Conservation (phyloP, 2,797 vertebrate species). For the Sebastes steindachneri region DNA sequence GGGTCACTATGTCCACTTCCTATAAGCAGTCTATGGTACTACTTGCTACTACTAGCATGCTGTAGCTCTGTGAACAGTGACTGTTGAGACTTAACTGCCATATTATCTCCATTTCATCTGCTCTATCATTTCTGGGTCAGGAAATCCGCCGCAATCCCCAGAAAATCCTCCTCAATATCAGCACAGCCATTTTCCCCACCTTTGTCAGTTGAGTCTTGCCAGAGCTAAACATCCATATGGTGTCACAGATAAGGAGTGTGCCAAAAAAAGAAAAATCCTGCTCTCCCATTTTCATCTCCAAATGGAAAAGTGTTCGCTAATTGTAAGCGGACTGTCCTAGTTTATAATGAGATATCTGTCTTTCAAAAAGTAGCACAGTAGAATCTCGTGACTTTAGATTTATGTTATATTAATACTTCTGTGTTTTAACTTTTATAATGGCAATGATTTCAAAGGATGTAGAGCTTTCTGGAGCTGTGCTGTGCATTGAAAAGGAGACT, state of each 20-base stretch:
- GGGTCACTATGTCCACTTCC: background rate
- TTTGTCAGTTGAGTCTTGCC: slow-evolving; percentile 8
- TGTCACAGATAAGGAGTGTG: slow-evolving; percentile 30
- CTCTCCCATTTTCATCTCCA: slow-evolving; percentile 19
- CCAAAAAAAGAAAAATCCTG: slow-evolving; percentile 1
- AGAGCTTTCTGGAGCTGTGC: background rate
- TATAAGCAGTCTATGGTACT: background rate
- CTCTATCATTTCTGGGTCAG: slow-evolving; percentile 7
- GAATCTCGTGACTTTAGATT: background rate
- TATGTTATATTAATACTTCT: background rate
- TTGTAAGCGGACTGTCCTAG: background rate
- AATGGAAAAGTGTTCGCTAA: slow-evolving; percentile 5
- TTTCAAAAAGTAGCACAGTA: background rate
- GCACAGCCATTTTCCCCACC: background rate
- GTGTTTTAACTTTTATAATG: background rate
- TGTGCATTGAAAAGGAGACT: background rate
- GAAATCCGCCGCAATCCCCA: background rate
- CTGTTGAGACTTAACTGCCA: background rate
- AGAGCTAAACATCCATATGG: slow-evolving; percentile 29
- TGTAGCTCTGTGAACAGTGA: background rate
- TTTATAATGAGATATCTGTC: slow-evolving; percentile 6
- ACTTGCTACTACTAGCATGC: background rate
- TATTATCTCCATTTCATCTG: slow-evolving; percentile 11
- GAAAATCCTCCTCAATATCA: slow-evolving; percentile 22
- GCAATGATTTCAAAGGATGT: background rate